Conservation (phyloP, 1,140 invertebrate species). For the Argopecten irradians region DNA sequence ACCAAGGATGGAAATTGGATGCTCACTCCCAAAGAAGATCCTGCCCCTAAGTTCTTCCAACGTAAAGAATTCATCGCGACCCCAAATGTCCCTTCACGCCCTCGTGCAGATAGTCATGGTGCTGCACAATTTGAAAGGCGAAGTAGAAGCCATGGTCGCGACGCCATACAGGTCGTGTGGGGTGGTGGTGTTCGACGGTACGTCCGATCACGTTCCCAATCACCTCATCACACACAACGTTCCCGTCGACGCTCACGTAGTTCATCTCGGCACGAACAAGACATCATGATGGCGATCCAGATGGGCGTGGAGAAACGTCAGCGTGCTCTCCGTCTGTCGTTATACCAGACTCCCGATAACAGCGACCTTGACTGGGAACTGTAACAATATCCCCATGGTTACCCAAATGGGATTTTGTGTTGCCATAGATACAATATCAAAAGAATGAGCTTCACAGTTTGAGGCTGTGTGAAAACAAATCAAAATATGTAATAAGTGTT, state of each 20-base stretch:
- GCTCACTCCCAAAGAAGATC: slow-evolving; percentile 28
- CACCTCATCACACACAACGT: slow-evolving; percentile 37
- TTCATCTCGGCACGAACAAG: slow-evolving; percentile 43
- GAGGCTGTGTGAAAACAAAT: not conserved
- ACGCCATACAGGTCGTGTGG: not conserved
- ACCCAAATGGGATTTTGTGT: not conserved
- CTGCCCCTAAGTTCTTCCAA: slow-evolving; percentile 35
- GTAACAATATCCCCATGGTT: not conserved
- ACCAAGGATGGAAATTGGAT: slow-evolving; percentile 34
- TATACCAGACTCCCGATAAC: slow-evolving; percentile 54
- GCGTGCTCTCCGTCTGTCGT: slow-evolving; percentile 55
- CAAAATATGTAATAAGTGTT: not conserved
- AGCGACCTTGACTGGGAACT: slow-evolving; percentile 58
- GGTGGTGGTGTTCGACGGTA: slow-evolving; percentile 38
- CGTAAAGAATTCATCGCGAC: slow-evolving; percentile 29
- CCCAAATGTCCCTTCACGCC: slow-evolving; percentile 1
- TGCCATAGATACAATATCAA: not conserved
- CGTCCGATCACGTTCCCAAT: slow-evolving; percentile 54
- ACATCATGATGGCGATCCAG: slow-evolving; percentile 56
- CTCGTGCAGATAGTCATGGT: not conserved
- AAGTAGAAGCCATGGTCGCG: slow-evolving; percentile 34
- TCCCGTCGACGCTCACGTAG: slow-evolving; percentile 16
- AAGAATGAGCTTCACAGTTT: not conserved
- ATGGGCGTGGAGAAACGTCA: slow-evolving; percentile 59
- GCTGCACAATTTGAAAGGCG: slow-evolving; percentile 42